Percentiles rank a stretch among this genome's conserved stretches.
Conservation (phyloP, 2,113 vertebrate species). For the Tragelaphus strepsiceros region DNA sequence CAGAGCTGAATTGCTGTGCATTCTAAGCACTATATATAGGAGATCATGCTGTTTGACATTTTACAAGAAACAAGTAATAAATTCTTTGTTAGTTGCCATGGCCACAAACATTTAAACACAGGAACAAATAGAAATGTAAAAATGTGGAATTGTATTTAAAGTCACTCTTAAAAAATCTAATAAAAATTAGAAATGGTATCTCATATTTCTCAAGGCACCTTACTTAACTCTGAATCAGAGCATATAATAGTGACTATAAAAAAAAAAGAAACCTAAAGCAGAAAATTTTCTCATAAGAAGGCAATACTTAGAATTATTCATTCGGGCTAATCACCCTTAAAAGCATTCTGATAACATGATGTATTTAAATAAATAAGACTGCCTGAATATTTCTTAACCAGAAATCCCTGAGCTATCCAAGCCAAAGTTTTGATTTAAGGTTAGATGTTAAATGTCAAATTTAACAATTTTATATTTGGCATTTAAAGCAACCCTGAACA, state of each 20-base stretch:
- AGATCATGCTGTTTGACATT: not conserved
- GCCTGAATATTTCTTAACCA: not conserved
- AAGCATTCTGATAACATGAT: slow-evolving; percentile 11
- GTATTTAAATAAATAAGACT: not conserved
- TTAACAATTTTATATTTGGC: not conserved
- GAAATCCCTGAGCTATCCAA: not conserved
- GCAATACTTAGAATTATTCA: not conserved
- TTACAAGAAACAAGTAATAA: not conserved
- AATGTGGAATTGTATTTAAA: not conserved
- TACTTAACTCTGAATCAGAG: not conserved
- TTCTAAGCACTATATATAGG: not conserved
- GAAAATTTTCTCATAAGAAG: not conserved
- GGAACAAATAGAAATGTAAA: not conserved
- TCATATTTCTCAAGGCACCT: not conserved
- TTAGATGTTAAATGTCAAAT: not conserved
- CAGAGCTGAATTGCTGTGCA: not conserved
- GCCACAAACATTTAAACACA: slow-evolving; percentile 30
- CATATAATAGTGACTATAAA: not conserved
- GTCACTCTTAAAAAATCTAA: not conserved
- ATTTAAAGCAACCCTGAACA: not conserved
- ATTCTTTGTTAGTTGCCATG: not conserved
- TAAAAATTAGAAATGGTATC: not conserved
- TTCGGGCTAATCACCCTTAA: not conserved
- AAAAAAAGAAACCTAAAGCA: not conserved
- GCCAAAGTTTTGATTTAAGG: not conserved